Evolutionary conservation across 2,888 invertebrate species (phyloP).

Genomic region (Dorcus hopei): DNA sequence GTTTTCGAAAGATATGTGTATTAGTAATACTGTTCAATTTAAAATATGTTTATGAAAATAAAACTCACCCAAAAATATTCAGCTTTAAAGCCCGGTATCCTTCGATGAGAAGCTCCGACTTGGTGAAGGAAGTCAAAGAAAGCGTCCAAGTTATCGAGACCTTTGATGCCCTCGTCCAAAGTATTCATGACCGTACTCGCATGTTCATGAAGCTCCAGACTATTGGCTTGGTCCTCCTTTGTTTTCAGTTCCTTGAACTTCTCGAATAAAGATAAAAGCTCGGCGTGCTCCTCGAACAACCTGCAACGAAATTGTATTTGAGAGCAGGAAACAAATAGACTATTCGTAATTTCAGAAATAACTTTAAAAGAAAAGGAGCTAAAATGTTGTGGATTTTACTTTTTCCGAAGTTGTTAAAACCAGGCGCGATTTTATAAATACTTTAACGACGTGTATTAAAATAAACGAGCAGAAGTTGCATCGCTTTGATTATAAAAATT

Average conservation of each 20-base stretch:
- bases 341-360: conserved; percentile 1
- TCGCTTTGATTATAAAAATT: no score
- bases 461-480: no score
- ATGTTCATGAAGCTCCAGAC: conserved; percentile 81
- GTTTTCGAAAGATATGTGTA: no score
- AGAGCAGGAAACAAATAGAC: not conserved
- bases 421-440: no score
- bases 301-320: conserved; percentile 52
- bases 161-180: conserved; percentile 83
- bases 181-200: conserved; percentile 88
- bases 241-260: conserved; percentile 78
- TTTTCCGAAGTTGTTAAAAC: no score
- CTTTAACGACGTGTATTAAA: no score
- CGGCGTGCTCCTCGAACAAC: conserved; percentile 81
- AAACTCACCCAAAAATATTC: conserved; percentile 83
- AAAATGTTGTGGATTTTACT: no score
- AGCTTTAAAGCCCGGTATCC: conserved; percentile 81
- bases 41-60: not conserved
- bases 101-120: conserved; percentile 78
- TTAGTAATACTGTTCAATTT: not conserved
- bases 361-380: not conserved
- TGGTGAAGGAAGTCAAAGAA: conserved; percentile 80
- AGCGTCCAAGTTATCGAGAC: conserved; percentile 79
- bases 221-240: conserved; percentile 75
- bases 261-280: conserved; percentile 74